Evolutionary conservation across 2,888 invertebrate genomes (phyloP).

Genomic region (Lepidochrysops patricia): DNA sequence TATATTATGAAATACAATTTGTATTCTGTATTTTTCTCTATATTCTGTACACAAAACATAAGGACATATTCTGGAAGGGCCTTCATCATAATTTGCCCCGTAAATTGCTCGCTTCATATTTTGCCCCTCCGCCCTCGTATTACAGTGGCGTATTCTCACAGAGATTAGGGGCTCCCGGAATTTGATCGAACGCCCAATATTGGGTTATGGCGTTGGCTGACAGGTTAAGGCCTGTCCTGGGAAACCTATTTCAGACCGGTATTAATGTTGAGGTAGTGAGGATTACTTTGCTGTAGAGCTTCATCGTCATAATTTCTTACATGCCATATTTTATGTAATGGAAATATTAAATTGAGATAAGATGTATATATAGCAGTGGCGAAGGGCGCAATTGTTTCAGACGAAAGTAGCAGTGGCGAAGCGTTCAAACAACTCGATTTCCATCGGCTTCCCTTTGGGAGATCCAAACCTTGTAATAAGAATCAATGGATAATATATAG

Average conservation of each 20-base stretch:
- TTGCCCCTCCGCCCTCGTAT: not conserved
- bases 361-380: too few species aligned
- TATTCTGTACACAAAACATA: too few species aligned
- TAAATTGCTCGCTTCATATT: slow-evolving; percentile 1
- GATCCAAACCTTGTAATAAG: too few species aligned
- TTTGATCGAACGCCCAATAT: not conserved
- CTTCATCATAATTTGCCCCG: not conserved
- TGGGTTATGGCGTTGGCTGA: not conserved
- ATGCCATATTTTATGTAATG: not conserved
- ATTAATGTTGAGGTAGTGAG: not conserved
- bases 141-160: not conserved
- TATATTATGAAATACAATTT: too few species aligned
- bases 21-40: too few species aligned
- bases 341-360: too few species aligned
- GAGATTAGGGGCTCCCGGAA: not conserved
- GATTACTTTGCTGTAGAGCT: not conserved
- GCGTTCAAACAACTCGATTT: too few species aligned
- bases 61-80: not conserved
- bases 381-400: too few species aligned
- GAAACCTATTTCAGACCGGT: not conserved
- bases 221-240: not conserved
- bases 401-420: too few species aligned
- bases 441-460: too few species aligned
- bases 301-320: not conserved
- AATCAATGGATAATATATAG: too few species aligned